Percentiles rank a stretch among this genome's conserved stretches.
phyloP scores from a whole-genome alignment of 2,113 vertebrate species.

The Callionymus lyra region DNA sequence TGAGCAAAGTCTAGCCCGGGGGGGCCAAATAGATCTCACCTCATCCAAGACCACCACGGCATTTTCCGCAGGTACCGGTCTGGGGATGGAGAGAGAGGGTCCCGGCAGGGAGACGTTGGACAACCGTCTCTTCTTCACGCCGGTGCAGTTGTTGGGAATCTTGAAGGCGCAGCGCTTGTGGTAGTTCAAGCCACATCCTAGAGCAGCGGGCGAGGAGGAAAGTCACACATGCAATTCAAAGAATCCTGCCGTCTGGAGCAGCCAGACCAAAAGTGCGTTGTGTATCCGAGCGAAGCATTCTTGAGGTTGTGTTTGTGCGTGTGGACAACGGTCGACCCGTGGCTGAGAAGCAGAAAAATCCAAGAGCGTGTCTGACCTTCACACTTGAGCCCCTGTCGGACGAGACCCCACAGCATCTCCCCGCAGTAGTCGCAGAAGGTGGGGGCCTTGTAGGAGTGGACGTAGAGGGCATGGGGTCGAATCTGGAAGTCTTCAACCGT shows the following conservation, averaged over 20 bases:
- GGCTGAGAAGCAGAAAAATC: too few relatives aligned
- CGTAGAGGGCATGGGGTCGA: conserved; percentile 91
- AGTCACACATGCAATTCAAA: not conserved
- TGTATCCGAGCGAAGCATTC: conserved; percentile 10
- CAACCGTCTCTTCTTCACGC: conserved; percentile 85
- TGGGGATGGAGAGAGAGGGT: conserved; percentile 80
- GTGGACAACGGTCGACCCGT: too few relatives aligned
- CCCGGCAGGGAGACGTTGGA: conserved; percentile 90
- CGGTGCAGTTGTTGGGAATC: conserved; percentile 96
- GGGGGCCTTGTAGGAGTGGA: conserved; percentile 98
- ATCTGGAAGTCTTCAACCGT: conserved; percentile 99
- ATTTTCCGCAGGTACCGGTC: conserved; percentile 74
- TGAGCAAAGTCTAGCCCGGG: too few relatives aligned
- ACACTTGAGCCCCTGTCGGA: conserved; percentile 97
- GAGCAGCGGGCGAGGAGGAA: not conserved
- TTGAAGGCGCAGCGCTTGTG: conserved; percentile 98
- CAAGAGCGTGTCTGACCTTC: conserved; percentile 73
- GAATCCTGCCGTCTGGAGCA: conserved; percentile 2
- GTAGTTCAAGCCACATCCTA: conserved; percentile 96
- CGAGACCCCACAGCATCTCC: conserved; percentile 98
- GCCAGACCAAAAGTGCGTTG: conserved; percentile 17
- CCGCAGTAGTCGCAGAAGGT: conserved; percentile 99
- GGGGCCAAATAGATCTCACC: conserved; percentile 55
- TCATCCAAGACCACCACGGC: conserved; percentile 75
- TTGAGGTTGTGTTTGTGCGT: conserved; percentile 2